Evolutionary conservation across 2,797 vertebrate genomes (phyloP).

Genomic region (Avahi laniger): DNA sequence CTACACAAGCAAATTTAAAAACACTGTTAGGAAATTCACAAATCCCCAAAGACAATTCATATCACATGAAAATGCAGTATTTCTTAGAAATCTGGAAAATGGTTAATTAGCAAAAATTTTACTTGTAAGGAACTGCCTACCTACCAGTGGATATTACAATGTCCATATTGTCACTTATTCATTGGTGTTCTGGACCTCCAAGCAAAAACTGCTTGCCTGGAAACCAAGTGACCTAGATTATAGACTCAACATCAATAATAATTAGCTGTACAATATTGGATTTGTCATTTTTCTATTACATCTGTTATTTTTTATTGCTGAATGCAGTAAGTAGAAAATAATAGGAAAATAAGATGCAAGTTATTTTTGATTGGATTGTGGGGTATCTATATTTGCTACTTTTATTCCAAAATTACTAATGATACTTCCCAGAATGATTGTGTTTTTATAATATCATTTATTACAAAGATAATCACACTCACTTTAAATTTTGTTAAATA

Average conservation of each 20-base stretch:
- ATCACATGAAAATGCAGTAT: background rate
- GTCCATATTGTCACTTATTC: background rate
- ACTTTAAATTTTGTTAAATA: slow-evolving; percentile 14
- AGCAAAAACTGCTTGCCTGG: background rate
- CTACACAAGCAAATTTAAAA: background rate
- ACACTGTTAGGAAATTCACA: background rate
- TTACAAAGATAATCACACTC: background rate
- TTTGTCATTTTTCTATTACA: background rate
- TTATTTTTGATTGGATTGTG: background rate
- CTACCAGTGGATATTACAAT: background rate
- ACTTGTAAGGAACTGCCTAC: background rate
- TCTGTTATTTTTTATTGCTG: background rate
- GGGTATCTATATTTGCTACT: background rate
- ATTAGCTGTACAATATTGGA: background rate
- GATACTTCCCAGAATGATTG: background rate
- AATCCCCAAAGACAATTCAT: background rate
- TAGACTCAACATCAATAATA: background rate
- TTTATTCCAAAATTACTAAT: background rate
- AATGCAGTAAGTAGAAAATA: background rate
- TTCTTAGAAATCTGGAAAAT: background rate
- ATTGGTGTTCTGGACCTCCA: background rate
- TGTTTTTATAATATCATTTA: background rate
- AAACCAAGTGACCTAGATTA: slow-evolving; percentile 22
- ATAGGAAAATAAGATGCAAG: background rate
- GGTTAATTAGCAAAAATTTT: background rate